phyloP scores from a whole-genome alignment of 2,888 invertebrate species.

The Orgyia antiqua region DNA sequence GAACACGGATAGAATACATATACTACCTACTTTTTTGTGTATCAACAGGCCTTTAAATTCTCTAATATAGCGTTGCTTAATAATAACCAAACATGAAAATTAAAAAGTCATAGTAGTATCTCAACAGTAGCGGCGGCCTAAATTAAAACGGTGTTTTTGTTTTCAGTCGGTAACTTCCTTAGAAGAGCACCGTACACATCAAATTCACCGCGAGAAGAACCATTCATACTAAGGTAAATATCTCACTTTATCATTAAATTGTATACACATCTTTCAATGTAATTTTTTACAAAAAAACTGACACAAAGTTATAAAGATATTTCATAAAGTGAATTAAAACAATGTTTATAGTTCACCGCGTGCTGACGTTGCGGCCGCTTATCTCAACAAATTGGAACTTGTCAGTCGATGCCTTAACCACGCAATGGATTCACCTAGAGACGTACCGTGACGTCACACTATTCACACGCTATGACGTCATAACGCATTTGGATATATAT shows the following conservation, averaged over 20 bases:
- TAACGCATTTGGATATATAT: too few species aligned
- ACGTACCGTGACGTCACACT: slow-evolving; percentile 39
- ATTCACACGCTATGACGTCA: too few species aligned
- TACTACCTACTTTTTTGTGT: too few species aligned
- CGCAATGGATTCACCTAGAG: slow-evolving; percentile 39
- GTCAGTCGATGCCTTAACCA: slow-evolving; percentile 47
- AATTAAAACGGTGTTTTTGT: too few species aligned
- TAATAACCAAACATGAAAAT: too few species aligned
- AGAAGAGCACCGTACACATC: slow-evolving; percentile 40
- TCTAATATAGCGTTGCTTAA: too few species aligned
- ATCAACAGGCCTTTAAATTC: too few species aligned
- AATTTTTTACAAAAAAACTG: background rate
- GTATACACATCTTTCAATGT: background rate
- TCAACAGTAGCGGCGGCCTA: too few species aligned
- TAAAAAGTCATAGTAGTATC: too few species aligned
- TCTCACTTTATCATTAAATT: background rate
- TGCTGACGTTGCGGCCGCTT: slow-evolving; percentile 44
- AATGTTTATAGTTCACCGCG: slow-evolving; percentile 46
- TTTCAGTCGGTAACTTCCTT: slow-evolving; percentile 40
- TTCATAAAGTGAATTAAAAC: too few species aligned
- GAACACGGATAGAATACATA: too few species aligned
- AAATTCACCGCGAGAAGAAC: slow-evolving; percentile 48
- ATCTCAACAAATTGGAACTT: slow-evolving; percentile 49
- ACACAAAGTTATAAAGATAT: too few species aligned
- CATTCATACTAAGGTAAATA: slow-evolving; percentile 49